These are phyloP conservation scores for Anneissia japonica DNA, from an alignment of 35 echinoderm and acorn worm genomes.

Conservation along the genomic window DNA sequence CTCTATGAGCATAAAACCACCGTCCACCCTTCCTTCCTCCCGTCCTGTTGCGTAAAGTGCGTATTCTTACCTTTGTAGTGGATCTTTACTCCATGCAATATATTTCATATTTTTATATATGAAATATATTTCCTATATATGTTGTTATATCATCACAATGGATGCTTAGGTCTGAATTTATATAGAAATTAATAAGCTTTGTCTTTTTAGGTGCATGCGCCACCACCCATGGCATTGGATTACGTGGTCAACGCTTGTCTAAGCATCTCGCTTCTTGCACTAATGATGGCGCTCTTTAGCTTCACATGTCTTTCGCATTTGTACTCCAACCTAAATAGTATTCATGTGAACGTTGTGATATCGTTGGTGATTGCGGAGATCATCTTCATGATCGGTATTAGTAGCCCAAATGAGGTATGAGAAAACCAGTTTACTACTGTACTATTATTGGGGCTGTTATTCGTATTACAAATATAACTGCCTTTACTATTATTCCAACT, in stretches of 20 bases:
- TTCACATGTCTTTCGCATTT: constrained; percentile 73
- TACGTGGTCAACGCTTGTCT: constrained; percentile 62
- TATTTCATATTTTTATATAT: no score
- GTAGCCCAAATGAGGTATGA: constrained; percentile 78
- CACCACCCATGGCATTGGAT: constrained; percentile 44
- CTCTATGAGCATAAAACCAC: no score
- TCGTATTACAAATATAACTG: background rate
- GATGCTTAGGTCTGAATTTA: no score
- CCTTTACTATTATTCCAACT: background rate
- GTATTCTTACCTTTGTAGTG: no score
- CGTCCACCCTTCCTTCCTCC: no score
- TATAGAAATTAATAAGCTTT: no score
- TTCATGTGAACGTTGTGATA: constrained; percentile 86
- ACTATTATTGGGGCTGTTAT: background rate
- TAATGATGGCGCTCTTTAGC: constrained; percentile 71
- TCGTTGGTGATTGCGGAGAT: constrained; percentile 71
- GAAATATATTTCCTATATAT: no score
- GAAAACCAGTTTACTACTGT: background rate
- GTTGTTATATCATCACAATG: no score
- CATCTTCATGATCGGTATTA: constrained; percentile 75
- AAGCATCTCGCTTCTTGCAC: constrained; percentile 46
- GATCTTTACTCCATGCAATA: no score
- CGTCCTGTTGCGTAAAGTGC: no score
- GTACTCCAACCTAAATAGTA: constrained; percentile 87
- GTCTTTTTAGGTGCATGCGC: constrained; percentile 1